Evolutionary conservation across 2,797 vertebrate genomes (phyloP), one percentile per base, ranked within the genome.

Genomic region (Ctenopoma multispine): DNA sequence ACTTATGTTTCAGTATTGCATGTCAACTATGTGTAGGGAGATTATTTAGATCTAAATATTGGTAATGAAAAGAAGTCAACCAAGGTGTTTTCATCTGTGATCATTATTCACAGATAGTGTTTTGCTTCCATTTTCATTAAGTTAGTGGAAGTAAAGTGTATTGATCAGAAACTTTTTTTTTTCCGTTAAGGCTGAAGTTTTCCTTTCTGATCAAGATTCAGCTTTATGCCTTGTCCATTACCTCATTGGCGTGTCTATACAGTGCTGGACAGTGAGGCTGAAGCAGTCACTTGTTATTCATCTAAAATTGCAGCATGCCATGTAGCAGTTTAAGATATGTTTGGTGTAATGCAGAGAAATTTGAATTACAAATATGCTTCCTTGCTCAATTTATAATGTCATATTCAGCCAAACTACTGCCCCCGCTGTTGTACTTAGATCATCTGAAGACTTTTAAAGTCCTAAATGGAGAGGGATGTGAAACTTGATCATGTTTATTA

Each of bases 401-500:
- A 76, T 70, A 78, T 80, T 75, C 61, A 75, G 67, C 76, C 88
- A 79, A 84, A 84, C 79, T 74, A 68, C 67, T 67, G 57, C 80
- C 74, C 62, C 72, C 53, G 41, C 83, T 81, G 73, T 80, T 63
- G 71, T 79, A 82, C 75, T 85, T 63, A 68, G 71, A 73, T 41
- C 59, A 75, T 85, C 59, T 67, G 64, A 90, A 76, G 80, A 87
- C 81, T 86, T 86, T 89, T 84, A 86, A 81, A 82, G 69, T 21
- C 63, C 76, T 86, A 78, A 89, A 87, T 87, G 71, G 81, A 90
- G 79, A 89, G 59, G 75, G 69, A 79, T 81, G 69, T 70, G 66
- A 70, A 79, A 90, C 79, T 86, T 91, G 84, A 90, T 93, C 80
- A 87, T 85, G 82, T 87, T 90, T 86, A 90, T 92, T 89, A 92